Evolutionary conservation across 2,888 invertebrate species (phyloP), one percentile per base, ranked within the genome.

Genomic region (Pyrgus malvae): DNA sequence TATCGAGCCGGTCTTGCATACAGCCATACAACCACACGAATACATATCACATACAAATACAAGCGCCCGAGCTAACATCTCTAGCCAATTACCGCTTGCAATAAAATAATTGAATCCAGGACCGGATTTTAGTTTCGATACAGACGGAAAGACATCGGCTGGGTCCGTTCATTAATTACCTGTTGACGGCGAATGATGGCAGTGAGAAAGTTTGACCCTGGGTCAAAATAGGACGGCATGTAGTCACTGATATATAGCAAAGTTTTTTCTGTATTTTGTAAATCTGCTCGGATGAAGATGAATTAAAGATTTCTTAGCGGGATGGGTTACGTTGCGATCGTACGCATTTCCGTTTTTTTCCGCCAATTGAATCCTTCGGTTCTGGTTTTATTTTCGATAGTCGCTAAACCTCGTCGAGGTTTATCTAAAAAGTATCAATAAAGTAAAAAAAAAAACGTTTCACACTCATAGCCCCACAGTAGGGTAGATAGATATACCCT

Each of bases 61-160:
- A 14, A 14, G n/a, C 48, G 27, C 11, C 21, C 11, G 12, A 33
- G 8, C 38, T 14, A 42, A 33, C 50, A 42, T 51, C 50, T 51
- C 42, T 21, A 51, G 33, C 50, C 50, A 51, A 51, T 51, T 51
- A 51, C 50, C 50, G 50, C 35, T 51, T 51, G 42, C 42, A 51
- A 51, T 51, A 51, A 51, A 60, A 60, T 60, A 62, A 62, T 62
- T 58, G 56, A 59, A 60, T 60, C 55, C 48, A 57, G 51, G 60
- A 60, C 62, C 56, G 58, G 60, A 60, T 62, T 57, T 45, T 49
- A 46, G 42, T 35, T 51, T 51, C 42, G 50, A 40, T 48, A 38
- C 8, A 25, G 33, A 35, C 33, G 50, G 35, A 50, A 31, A 19
- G 41, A 41, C 41, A 41, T 50, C 31, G 49, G 14, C 41, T 33